phyloP scores from a whole-genome alignment of 2,113 vertebrate genomes.

The Corydoras maculifer region DNA sequence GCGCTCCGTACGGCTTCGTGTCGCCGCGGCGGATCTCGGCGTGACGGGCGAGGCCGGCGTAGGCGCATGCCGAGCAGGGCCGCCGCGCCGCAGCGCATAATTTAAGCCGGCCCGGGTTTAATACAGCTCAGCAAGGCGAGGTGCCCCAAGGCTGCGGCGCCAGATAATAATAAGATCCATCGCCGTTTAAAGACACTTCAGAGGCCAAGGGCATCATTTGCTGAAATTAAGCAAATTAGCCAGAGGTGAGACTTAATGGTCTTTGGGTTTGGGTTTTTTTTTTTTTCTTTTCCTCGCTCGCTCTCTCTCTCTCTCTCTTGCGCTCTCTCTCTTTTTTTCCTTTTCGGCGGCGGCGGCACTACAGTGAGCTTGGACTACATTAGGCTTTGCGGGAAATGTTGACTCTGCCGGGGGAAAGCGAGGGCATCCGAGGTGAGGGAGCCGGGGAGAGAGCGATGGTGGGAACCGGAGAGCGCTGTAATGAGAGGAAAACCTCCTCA shows the following conservation, averaged over 20 bases:
- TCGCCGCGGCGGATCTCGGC: too few species aligned
- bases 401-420: constrained; percentile 18
- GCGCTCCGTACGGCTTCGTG: too few species aligned
- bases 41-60: too few species aligned
- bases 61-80: too few species aligned
- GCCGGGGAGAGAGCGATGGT: constrained; percentile 10
- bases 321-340: background rate
- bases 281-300: background rate
- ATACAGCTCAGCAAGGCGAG: constrained; percentile 16
- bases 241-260: constrained; percentile 47
- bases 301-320: too few species aligned
- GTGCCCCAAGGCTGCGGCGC: constrained; percentile 21
- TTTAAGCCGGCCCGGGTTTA: constrained; percentile 10
- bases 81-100: too few species aligned
- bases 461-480: constrained; percentile 30
- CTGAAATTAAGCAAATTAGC: constrained; percentile 49
- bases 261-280: background rate
- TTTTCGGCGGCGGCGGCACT: constrained; percentile 16
- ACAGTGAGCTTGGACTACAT: constrained; percentile 35
- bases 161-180: constrained; percentile 41
- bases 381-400: constrained; percentile 29
- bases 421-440: constrained; percentile 11
- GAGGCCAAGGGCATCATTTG: constrained; percentile 48
- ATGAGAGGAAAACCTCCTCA: constrained; percentile 37
- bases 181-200: constrained; percentile 42